These are phyloP conservation scores for Polia nebulosa DNA, from an alignment of 2,888 invertebrate species.

Conservation along the genomic window DNA sequence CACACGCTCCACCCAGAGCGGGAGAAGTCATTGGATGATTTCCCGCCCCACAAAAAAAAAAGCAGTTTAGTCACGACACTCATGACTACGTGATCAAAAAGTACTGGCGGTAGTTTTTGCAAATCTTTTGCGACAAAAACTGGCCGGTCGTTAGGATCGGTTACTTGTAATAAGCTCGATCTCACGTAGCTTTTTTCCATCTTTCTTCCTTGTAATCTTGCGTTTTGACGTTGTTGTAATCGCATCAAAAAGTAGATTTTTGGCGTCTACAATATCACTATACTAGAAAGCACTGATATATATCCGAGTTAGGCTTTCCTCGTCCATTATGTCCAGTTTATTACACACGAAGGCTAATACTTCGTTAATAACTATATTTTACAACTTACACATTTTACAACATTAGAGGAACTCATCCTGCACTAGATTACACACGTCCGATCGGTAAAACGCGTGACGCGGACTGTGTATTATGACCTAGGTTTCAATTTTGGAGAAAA, in stretches of 20 bases:
- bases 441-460: no score
- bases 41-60: no score
- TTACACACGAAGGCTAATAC: no score
- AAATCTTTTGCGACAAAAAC: constrained; percentile 7
- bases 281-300: constrained; percentile 6
- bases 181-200: constrained; percentile 5
- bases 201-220: constrained; percentile 4
- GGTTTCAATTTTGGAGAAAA: no score
- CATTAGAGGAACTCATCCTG: constrained; percentile 3
- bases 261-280: constrained; percentile 8
- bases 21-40: no score
- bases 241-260: no score
- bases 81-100: constrained; percentile 22
- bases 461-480: no score
- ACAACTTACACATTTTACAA: constrained; percentile 3
- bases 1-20: no score
- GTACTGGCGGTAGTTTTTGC: constrained; percentile 4
- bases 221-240: not conserved
- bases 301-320: not conserved
- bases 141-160: not conserved
- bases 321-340: constrained; percentile 11
- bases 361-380: constrained; percentile 6
- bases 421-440: no score
- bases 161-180: constrained; percentile 5
- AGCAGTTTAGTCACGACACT: no score